phyloP scores from a whole-genome alignment of 1,140 invertebrate species.

The Thaumetopoea pityocampa region DNA sequence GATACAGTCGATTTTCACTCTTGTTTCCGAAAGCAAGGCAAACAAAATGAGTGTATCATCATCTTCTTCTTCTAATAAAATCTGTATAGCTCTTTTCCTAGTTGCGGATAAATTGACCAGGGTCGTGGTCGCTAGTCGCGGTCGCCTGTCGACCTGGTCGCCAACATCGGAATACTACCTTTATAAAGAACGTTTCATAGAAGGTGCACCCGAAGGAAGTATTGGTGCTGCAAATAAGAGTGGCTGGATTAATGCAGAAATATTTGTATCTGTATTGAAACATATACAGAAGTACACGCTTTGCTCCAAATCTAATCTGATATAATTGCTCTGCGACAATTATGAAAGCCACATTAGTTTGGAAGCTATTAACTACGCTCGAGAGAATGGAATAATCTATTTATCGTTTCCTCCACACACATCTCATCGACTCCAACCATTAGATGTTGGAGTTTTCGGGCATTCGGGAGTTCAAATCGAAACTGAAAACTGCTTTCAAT shows the following conservation, averaged over 20 bases:
- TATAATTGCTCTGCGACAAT: constrained; percentile 11
- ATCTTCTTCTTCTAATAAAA: too few relatives aligned
- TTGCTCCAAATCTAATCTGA: constrained; percentile 3
- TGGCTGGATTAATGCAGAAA: constrained; percentile 1
- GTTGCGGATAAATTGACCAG: too few relatives aligned
- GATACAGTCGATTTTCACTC: too few relatives aligned
- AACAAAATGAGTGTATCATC: too few relatives aligned
- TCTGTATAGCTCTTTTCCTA: too few relatives aligned
- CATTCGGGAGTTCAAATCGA: constrained; percentile 59
- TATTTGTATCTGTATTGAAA: neutral
- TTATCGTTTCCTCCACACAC: constrained; percentile 29
- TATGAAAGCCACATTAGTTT: constrained; percentile 1
- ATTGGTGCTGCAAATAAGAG: neutral
- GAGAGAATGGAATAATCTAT: neutral
- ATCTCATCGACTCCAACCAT: constrained; percentile 50
- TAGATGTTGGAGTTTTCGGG: constrained; percentile 55
- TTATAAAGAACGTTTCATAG: neutral
- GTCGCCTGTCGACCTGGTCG: too few relatives aligned
- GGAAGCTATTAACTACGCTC: neutral
- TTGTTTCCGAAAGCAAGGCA: too few relatives aligned
- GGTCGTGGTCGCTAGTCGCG: too few relatives aligned
- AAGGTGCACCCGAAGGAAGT: constrained; percentile 1
- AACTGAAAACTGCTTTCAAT: constrained; percentile 39
- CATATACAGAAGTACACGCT: constrained; percentile 8
- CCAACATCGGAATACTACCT: too few relatives aligned